Evolutionary conservation across 2,113 vertebrate species (phyloP).

Genomic region (Sapajus apella): DNA sequence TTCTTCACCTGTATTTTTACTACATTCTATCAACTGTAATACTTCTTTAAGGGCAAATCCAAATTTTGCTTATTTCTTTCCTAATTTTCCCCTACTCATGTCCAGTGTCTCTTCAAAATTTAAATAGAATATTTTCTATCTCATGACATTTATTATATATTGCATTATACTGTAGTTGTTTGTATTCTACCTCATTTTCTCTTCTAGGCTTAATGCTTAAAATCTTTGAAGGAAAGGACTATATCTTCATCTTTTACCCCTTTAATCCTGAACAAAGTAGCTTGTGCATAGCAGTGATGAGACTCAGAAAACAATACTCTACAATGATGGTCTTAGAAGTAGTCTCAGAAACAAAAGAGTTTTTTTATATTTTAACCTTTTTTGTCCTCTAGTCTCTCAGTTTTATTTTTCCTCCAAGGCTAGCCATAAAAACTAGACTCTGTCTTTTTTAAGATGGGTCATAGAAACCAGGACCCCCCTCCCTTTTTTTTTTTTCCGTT

Average conservation of each 20-base stretch:
- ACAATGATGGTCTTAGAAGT: background rate
- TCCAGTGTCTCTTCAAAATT: constrained; percentile 1
- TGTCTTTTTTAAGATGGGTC: background rate
- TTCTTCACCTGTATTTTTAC: background rate
- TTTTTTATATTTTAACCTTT: background rate
- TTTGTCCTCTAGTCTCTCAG: background rate
- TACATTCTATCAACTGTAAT: background rate
- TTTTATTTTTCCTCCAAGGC: background rate
- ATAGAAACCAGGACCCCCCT: background rate
- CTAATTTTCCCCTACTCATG: background rate
- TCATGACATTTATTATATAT: background rate
- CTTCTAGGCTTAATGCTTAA: background rate
- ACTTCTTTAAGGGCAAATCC: background rate
- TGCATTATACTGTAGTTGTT: background rate
- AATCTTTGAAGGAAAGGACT: background rate
- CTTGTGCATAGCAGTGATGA: background rate
- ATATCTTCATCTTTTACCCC: background rate
- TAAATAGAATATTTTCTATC: background rate
- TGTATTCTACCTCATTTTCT: background rate
- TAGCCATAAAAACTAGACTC: background rate
- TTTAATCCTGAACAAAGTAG: background rate
- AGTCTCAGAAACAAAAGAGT: background rate
- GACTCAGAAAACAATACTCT: background rate
- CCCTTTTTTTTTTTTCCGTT: background rate
- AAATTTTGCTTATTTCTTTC: background rate